Evolutionary conservation across 2,797 vertebrate genomes (phyloP).

Genomic region (Catostomus latipinnis): DNA sequence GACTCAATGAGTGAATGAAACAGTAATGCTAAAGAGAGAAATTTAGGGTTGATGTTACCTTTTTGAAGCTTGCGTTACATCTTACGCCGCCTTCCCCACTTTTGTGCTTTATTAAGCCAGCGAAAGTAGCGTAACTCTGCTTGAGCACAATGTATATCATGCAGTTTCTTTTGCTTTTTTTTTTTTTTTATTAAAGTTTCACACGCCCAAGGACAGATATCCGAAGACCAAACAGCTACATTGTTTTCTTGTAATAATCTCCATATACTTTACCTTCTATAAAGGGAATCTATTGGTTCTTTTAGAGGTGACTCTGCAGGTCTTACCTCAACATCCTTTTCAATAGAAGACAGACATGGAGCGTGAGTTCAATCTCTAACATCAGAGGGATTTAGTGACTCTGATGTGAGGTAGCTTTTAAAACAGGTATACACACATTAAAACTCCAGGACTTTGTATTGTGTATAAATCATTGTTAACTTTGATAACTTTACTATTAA

Average conservation of each 20-base stretch:
- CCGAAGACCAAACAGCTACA: conserved; percentile 59
- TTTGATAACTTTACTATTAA: not conserved
- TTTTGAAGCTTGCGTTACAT: conserved; percentile 83
- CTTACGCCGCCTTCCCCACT: conserved; percentile 84
- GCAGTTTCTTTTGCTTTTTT: conserved; percentile 22
- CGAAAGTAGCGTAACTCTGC: conserved; percentile 80
- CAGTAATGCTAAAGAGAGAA: conserved; percentile 74
- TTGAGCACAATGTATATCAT: conserved; percentile 14
- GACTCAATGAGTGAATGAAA: conserved; percentile 46
- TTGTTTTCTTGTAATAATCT: conserved; percentile 68
- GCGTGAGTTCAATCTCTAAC: conserved; percentile 61
- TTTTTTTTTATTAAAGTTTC: conserved; percentile 59
- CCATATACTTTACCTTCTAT: conserved; percentile 77
- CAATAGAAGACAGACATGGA: conserved; percentile 69
- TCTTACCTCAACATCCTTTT: conserved; percentile 71
- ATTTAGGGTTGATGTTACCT: conserved; percentile 85
- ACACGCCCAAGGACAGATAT: conserved; percentile 73
- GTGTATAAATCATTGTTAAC: conserved; percentile 61
- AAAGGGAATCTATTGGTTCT: conserved; percentile 73
- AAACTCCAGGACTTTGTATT: conserved; percentile 41
- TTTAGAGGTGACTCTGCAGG: conserved; percentile 72
- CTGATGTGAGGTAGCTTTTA: conserved; percentile 47
- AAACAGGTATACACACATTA: conserved; percentile 44
- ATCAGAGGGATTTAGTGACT: conserved; percentile 56
- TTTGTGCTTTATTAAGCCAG: conserved; percentile 83